A percentile compares a stretch with the other conserved stretches of the same genome.
phyloP scores from a whole-genome alignment of 2,797 vertebrate species.

The Ctenochaetus hawaiiensis region DNA sequence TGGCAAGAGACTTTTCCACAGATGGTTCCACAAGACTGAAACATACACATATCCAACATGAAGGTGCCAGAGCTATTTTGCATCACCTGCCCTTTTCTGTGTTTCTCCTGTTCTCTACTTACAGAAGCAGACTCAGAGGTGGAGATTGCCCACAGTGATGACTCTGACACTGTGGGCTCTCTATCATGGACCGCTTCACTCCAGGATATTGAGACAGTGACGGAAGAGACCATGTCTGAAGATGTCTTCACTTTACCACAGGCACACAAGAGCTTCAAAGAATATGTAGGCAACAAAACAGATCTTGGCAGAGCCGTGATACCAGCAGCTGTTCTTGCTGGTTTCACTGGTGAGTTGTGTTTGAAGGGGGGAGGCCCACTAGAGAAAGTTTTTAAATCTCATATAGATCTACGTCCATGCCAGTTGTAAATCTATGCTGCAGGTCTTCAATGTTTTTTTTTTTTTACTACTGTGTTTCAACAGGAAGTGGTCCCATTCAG shows the following conservation, averaged over 20 bases:
- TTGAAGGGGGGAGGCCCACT: neutral
- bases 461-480: neutral
- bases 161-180: conserved; percentile 34
- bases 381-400: neutral
- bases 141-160: conserved; percentile 37
- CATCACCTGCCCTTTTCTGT: neutral
- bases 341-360: conserved; percentile 75
- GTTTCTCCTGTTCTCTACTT: neutral
- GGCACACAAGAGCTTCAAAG: conserved; percentile 73
- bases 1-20: too few species aligned
- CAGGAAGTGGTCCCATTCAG: conserved; percentile 83
- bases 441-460: neutral
- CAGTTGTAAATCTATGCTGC: neutral
- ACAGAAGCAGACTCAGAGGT: conserved; percentile 62
- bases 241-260: conserved; percentile 58
- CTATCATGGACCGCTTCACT: conserved; percentile 47
- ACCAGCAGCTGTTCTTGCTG: conserved; percentile 76
- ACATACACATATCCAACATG: neutral
- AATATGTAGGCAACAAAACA: conserved; percentile 60
- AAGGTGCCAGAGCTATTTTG: too few species aligned
- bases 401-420: neutral
- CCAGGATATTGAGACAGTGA: conserved; percentile 31
- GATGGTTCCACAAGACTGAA: too few species aligned
- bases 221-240: conserved; percentile 36
- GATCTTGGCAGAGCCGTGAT: conserved; percentile 69